phyloP scores from a whole-genome alignment of 2,113 vertebrate genomes.

The Gulo gulo region DNA sequence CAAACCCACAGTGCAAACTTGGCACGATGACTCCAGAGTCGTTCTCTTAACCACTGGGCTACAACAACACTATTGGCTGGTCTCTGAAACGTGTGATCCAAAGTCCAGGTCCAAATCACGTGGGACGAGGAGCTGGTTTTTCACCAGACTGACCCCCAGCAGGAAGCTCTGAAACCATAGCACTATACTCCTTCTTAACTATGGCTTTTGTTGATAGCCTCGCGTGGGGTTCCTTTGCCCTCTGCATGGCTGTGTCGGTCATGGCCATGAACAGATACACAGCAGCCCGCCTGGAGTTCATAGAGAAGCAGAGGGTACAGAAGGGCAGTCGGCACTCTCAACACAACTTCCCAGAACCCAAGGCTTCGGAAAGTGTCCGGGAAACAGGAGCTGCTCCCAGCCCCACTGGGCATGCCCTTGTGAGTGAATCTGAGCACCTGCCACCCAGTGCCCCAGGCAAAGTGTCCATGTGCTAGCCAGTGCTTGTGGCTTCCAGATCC shows the following conservation, averaged over 20 bases:
- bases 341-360: background rate
- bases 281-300: conserved; percentile 86
- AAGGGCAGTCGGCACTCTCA: background rate
- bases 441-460: background rate
- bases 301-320: background rate
- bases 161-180: conserved; percentile 90
- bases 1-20: background rate
- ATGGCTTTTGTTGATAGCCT: conserved; percentile 82
- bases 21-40: background rate
- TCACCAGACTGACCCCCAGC: background rate
- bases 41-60: fast-evolving
- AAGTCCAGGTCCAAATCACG: background rate
- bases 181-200: conserved; percentile 87
- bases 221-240: conserved; percentile 94
- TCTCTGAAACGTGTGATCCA: background rate
- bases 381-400: background rate
- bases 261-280: conserved; percentile 92
- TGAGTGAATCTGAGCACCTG: background rate
- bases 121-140: background rate
- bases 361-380: background rate
- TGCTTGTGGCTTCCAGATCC: background rate
- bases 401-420: fast-evolving
- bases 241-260: conserved; percentile 93
- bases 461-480: background rate
- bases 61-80: fast-evolving